phyloP scores from a whole-genome alignment of 2,888 invertebrate species.

The Congeria kusceri region DNA sequence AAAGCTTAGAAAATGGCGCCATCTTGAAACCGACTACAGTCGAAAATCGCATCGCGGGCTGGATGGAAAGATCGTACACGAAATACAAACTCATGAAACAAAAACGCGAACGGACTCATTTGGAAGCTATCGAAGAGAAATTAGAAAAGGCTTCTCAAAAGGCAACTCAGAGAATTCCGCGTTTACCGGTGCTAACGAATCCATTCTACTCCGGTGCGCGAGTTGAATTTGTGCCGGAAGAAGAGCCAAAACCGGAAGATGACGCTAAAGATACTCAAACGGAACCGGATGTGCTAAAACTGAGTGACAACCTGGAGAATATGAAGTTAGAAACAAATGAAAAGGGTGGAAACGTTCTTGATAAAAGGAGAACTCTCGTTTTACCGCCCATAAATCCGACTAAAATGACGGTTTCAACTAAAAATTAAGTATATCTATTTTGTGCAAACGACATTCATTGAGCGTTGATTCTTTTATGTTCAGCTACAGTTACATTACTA shows the following conservation, averaged over 20 bases:
- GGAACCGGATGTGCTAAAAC: conserved; percentile 20
- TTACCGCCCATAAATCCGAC: conserved; percentile 48
- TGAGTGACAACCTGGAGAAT: conserved; percentile 30
- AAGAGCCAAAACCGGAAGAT: conserved; percentile 20
- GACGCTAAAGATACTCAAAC: too few species aligned
- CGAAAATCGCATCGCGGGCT: neutral
- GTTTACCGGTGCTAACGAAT: conserved; percentile 48
- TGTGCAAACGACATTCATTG: too few species aligned
- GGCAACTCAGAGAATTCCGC: conserved; percentile 10
- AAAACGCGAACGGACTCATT: conserved; percentile 43
- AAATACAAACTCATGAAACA: conserved; percentile 54
- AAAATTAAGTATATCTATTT: neutral
- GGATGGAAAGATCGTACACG: conserved; percentile 61
- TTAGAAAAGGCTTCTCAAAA: conserved; percentile 10
- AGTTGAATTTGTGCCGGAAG: conserved; percentile 27
- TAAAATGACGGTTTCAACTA: conserved; percentile 37
- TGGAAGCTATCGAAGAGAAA: conserved; percentile 45
- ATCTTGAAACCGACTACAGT: conserved; percentile 62
- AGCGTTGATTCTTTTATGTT: too few species aligned
- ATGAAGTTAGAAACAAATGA: conserved; percentile 20
- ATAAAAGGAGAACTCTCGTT: conserved; percentile 31
- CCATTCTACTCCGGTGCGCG: conserved; percentile 34
- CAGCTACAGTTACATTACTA: too few species aligned
- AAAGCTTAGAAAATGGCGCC: conserved; percentile 66
- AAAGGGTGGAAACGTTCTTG: neutral